Base-by-base conservation (phyloP, 2,113 vertebrate species). In the Sinocyclocheilus maitianheensis region DNA sequence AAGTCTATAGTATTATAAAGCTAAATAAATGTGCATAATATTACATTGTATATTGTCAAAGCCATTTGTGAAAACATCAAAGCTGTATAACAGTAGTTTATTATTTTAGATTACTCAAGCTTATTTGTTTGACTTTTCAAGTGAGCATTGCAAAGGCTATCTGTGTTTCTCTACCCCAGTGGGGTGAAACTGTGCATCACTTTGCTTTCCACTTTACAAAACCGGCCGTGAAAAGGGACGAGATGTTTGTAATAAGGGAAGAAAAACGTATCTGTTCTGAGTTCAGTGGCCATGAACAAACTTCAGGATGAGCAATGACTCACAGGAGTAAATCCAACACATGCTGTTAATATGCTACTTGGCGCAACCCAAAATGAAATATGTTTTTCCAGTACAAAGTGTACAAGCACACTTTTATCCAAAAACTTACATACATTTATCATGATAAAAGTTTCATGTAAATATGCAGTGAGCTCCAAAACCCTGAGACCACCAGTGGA, bases 181-280 rank as follows among this genome's bases (percentile, higher is more conserved):
- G 88, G 87, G 87, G 88, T 88, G 90, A 90, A 92, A 89, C 92
- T 90, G 79, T 85, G 87, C 85, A 58, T 43, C 80, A 46, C 74
- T 63, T 37, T 43, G 85, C 85, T 87, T 86, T 72, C 18, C 75
- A 83, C 51, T 79, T 82, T 69, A 26, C 78, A 90, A 30, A 58
- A 88, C 58, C 20, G 76, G 22, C 30, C 77, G 11, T 88, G 84
- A 88, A 83, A 81, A 77, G 51, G 43, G 84, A 24, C 16, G 20
- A 65, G 79, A 85, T 58, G 55, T 37, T 63, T 78, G 37, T 58
- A 9, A 85, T 26, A 79, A 53, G 60, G 51, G 14, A 75, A 34
- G 16, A 77, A 81, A 43, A 80, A 53, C 30, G 2, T 65, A 87
- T 82, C 69, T 82, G 51, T 72, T 88, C 40, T 77, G 26, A 53